Base-by-base conservation (phyloP, 2,888 invertebrate species). In the Allophyes oxyacanthae region DNA sequence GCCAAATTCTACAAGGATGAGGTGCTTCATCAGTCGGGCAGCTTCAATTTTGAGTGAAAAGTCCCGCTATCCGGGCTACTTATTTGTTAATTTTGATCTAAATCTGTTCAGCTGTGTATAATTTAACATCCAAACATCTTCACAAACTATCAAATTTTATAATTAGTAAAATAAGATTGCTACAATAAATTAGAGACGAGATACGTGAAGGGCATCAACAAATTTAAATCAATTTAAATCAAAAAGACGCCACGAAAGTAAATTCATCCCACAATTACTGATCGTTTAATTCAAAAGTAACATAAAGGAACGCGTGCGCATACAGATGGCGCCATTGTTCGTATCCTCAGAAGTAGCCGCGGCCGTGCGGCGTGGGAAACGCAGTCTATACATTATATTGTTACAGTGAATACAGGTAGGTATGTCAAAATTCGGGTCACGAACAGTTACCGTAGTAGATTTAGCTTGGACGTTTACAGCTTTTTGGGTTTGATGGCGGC, bases 251-350 rank as follows among this genome's bases (percentile, higher is more conserved):
- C 15, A 43, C 38, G 51, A 41, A 48, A 45, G 25, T 36, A 40
- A 49, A 57, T 65, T 65, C 45, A 11, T 1, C 44, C 9, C 15
- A 52, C 61, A 46, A 53, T 63, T 49, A 58, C 45, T 20, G 42
- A 36, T 57, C 68, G 41, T 46, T 63, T 68, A 68, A 68, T 57
- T 56, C 62, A 62, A 67, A 66, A 33, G 46, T 20, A 20, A 20
- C 20, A 4, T 8, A 36, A 54, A 65, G 60, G 25, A 45, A 59
- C 45, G 45, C 51, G 30, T 66, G 67, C 48, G 49, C 28, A 14
- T 63, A 49, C 57, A 67, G 56, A 45, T 10, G 48, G 28, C 34
- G 38, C 34, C 34, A 67, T 66, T 66, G 65, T 66, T 42, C 26
- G 9, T 6, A 6, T 38, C 28, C 49, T 68, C 38, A 38, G 15